Evolutionary conservation across 2,888 invertebrate species (phyloP).

Genomic region (Lordiphosa fenestrarum): DNA sequence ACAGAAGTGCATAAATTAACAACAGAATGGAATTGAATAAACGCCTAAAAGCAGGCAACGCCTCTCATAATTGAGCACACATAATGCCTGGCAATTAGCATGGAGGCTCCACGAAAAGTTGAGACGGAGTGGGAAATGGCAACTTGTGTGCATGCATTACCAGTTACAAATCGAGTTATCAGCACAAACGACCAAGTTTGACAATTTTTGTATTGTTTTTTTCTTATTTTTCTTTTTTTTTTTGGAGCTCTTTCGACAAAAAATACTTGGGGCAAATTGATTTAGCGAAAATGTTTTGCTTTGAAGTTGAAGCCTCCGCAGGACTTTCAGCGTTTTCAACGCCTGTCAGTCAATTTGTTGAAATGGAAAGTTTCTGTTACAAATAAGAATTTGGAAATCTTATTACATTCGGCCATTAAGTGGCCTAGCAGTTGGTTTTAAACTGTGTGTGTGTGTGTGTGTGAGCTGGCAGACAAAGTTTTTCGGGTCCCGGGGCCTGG

Average conservation of each 20-base stretch:
- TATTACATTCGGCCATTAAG: conserved; percentile 46
- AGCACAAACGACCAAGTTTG: conserved; percentile 46
- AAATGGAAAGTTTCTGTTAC: conserved; percentile 36
- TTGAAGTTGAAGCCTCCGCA: conserved; percentile 52
- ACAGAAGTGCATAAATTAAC: conserved; percentile 43
- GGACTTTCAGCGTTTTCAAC: not conserved
- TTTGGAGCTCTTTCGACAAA: conserved; percentile 6
- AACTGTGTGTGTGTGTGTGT: conserved; percentile 55
- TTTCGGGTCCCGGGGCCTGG: conserved; percentile 19
- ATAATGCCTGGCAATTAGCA: conserved; percentile 61
- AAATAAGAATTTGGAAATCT: conserved; percentile 39
- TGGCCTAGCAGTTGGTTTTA: conserved; percentile 46
- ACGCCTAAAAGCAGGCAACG: conserved; percentile 32
- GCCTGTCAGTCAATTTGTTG: conserved; percentile 42
- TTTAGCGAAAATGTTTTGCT: conserved; percentile 55
- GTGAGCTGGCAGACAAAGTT: conserved; percentile 51
- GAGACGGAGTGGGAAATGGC: not conserved
- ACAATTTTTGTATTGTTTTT: conserved; percentile 9
- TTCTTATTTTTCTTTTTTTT: conserved; percentile 20
- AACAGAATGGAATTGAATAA: conserved; percentile 27
- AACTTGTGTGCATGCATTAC: conserved; percentile 29
- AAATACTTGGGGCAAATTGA: conserved; percentile 67
- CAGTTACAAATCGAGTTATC: conserved; percentile 54
- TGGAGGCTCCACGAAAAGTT: conserved; percentile 36
- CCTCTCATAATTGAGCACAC: conserved; percentile 47